Evolutionary conservation across 2,113 vertebrate species (phyloP).

Genomic region (Acanthisitta chloris): DNA sequence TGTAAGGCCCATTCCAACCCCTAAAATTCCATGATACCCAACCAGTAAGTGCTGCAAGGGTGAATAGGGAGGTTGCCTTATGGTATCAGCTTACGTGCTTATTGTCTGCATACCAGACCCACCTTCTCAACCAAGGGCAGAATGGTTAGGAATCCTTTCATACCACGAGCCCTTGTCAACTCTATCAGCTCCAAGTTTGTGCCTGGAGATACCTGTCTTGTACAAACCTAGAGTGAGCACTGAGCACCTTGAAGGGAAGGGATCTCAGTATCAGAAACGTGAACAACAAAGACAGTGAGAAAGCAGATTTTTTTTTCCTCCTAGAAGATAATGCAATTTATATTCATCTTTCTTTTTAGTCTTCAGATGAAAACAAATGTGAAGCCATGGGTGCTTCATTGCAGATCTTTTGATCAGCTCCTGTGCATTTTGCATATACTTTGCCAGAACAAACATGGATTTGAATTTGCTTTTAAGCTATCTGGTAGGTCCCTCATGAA

Average conservation of each 20-base stretch:
- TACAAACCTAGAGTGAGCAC: not conserved
- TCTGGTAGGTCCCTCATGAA: fast-evolving
- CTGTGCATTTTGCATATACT: not conserved
- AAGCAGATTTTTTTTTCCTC: not conserved
- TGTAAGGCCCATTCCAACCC: no score
- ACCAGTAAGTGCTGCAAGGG: not conserved
- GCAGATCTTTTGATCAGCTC: not conserved
- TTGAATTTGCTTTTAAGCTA: not conserved
- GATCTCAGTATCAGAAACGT: not conserved
- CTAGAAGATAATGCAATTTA: not conserved
- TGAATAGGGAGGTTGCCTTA: not conserved
- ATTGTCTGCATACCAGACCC: not conserved
- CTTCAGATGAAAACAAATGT: not conserved
- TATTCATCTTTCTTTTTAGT: not conserved
- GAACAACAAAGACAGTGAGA: not conserved
- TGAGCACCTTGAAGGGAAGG: not conserved
- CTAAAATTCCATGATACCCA: no score
- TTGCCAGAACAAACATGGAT: not conserved
- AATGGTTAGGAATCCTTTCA: not conserved
- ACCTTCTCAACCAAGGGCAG: not conserved
- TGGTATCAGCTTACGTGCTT: not conserved
- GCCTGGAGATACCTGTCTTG: not conserved
- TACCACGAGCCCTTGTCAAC: not conserved
- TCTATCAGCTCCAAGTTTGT: not conserved
- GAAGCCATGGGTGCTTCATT: not conserved